Percentiles rank a stretch among this genome's conserved stretches.
Evolutionary conservation across 2,113 vertebrate genomes (phyloP).

Genomic region (Erinaceus europaeus): DNA sequence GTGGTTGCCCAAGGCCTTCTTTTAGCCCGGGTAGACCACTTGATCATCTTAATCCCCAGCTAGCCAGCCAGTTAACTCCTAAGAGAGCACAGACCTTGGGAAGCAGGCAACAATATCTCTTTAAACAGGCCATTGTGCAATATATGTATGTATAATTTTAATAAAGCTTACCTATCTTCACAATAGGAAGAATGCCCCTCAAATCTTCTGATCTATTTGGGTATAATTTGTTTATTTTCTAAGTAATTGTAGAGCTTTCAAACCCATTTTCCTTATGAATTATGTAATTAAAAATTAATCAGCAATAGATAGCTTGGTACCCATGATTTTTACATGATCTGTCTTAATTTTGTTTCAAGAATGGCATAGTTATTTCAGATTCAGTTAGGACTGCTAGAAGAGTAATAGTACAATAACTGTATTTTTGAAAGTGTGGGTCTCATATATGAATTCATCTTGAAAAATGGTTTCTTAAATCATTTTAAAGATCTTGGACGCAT

Average conservation of each 20-base stretch:
- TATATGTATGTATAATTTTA: neutral
- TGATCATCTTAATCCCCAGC: constrained; percentile 65
- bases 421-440: neutral
- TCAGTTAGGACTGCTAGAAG: neutral
- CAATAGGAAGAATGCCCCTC: neutral
- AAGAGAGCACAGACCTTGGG: constrained; percentile 26
- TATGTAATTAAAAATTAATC: neutral
- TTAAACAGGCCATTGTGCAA: neutral
- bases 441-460: neutral
- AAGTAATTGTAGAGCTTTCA: neutral
- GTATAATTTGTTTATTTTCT: neutral
- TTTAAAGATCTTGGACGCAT: neutral
- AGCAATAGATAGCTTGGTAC: neutral
- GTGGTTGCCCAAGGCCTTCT: constrained; percentile 55
- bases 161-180: neutral
- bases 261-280: neutral
- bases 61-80: constrained; percentile 67
- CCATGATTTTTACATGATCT: neutral
- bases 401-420: neutral
- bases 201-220: neutral
- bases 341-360: neutral
- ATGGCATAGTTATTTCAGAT: neutral
- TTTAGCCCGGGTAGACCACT: constrained; percentile 10
- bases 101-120: constrained; percentile 23
- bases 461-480: neutral